A percentile compares a stretch with the other conserved stretches of the same genome.
Evolutionary conservation across 2,113 vertebrate genomes (phyloP).

Genomic region (Carettochelys insculpta): DNA sequence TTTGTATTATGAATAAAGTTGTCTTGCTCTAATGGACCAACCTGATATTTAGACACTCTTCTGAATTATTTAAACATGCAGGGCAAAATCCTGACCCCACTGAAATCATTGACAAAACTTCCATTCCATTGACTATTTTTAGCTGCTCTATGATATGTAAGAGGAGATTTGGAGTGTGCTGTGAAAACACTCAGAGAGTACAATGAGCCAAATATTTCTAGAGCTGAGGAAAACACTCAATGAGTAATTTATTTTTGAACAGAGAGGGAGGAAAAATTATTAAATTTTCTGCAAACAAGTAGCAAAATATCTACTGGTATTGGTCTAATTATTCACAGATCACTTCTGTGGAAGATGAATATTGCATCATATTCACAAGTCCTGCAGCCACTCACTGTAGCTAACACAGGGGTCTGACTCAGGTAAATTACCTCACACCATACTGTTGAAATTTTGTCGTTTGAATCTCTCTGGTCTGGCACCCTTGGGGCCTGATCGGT

Average conservation of each 20-base stretch:
- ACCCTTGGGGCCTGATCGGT: too few relatives aligned
- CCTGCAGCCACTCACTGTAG: slow-evolving; percentile 25
- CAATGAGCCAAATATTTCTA: slow-evolving; percentile 17
- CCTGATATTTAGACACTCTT: rapidly evolving
- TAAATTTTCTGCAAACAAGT: slow-evolving; percentile 1
- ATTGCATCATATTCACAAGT: slow-evolving; percentile 15
- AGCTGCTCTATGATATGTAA: not conserved
- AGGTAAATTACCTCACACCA: not conserved
- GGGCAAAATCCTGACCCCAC: not conserved
- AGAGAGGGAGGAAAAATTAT: not conserved
- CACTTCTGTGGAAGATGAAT: slow-evolving; percentile 26
- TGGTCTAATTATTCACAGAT: slow-evolving; percentile 28
- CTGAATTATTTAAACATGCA: rapidly evolving
- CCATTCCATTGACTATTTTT: rapidly evolving
- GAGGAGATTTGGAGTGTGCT: not conserved
- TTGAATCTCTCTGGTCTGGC: too few relatives aligned
- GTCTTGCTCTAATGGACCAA: rapidly evolving
- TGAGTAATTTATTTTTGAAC: not conserved
- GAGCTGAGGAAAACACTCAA: slow-evolving; percentile 3
- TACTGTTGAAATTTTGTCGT: not conserved
- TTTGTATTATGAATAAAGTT: rapidly evolving
- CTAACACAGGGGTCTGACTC: not conserved
- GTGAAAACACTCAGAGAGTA: rapidly evolving
- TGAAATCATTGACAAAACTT: not conserved
- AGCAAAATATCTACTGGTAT: slow-evolving; percentile 44